phyloP scores from a whole-genome alignment of 2,797 vertebrate species.

The Pseudomugil tenellus region DNA sequence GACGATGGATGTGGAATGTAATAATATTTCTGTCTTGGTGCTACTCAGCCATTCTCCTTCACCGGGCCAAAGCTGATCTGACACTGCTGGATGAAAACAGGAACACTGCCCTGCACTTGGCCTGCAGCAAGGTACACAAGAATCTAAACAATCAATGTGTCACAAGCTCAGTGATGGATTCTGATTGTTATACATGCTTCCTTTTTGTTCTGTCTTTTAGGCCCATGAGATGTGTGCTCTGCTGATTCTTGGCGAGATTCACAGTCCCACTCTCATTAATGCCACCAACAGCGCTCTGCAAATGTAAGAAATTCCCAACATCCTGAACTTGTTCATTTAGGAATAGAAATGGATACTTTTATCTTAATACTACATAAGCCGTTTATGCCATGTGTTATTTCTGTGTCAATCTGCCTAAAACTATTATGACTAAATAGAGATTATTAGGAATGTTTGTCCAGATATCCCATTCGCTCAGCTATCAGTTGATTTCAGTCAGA shows the following conservation, averaged over 20 bases:
- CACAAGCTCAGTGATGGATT: background rate
- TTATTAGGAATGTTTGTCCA: background rate
- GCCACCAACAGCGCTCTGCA: conserved; percentile 95
- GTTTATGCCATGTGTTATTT: background rate
- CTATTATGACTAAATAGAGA: no score
- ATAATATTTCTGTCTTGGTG: conserved; percentile 53
- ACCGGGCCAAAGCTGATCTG: conserved; percentile 93
- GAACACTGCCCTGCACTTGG: conserved; percentile 98
- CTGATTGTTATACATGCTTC: background rate
- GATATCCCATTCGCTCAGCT: no score
- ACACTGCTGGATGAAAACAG: conserved; percentile 94
- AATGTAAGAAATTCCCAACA: conserved; percentile 86
- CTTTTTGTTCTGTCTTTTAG: conserved; percentile 67
- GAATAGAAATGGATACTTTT: background rate
- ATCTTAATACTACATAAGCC: background rate
- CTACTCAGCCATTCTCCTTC: conserved; percentile 87
- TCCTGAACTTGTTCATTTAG: background rate
- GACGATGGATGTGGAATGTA: background rate
- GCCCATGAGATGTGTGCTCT: conserved; percentile 99
- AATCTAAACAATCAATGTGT: background rate
- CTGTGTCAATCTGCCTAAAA: background rate
- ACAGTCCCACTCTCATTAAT: conserved; percentile 96
- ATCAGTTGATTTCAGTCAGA: no score
- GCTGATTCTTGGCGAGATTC: conserved; percentile 96
- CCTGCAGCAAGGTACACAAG: conserved; percentile 92